phyloP scores from a whole-genome alignment of 2,113 vertebrate species.

The Sus scrofa region T2T-Sscrofa CM000827.6:47501501-47502000 shows the following conservation, averaged over 20 bases:
- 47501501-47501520: neutral
- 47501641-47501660: neutral
- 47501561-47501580: neutral
- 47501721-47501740: neutral
- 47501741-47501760: neutral
- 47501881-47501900: slow-evolving; percentile 13
- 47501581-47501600: neutral
- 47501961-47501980: slow-evolving; percentile 55
- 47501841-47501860: neutral
- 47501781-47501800: neutral
- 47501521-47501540: neutral
- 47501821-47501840: neutral
- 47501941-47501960: neutral
- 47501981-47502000: slow-evolving; percentile 33
- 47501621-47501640: neutral
- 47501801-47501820: neutral
- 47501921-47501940: neutral
- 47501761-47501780: neutral
- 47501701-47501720: neutral
- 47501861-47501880: neutral
- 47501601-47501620: neutral
- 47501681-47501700: neutral
- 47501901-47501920: neutral
- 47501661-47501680: neutral
- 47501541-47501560: neutral